A percentile compares a stretch with the other conserved stretches of the same genome.
Conservation (phyloP, 1,140 invertebrate genomes). For the Heliconius hermathena region DNA sequence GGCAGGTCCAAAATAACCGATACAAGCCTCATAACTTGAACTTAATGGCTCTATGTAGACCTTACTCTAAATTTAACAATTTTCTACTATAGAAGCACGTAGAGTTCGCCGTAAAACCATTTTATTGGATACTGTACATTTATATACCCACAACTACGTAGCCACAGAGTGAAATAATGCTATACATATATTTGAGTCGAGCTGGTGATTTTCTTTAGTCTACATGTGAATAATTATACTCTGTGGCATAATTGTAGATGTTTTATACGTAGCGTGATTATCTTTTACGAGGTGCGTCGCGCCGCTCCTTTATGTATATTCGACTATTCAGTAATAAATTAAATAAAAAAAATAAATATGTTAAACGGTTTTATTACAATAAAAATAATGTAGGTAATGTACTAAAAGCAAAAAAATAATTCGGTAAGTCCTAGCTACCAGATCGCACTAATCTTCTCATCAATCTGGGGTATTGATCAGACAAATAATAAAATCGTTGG, state of each 20-base stretch:
- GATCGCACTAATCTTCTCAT: too few relatives aligned
- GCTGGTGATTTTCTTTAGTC: neutral
- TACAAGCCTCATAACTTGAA: conserved; percentile 1
- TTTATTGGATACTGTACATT: conserved; percentile 22
- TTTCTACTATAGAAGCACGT: conserved; percentile 16
- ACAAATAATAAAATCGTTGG: too few relatives aligned
- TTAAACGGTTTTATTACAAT: too few relatives aligned
- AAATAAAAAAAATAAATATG: too few relatives aligned
- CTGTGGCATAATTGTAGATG: conserved; percentile 14
- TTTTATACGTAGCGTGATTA: conserved; percentile 22
- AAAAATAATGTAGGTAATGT: too few relatives aligned
- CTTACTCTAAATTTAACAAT: conserved; percentile 6
- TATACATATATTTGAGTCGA: neutral
- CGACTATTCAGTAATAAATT: conserved; percentile 14
- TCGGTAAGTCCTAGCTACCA: too few relatives aligned
- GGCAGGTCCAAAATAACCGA: neutral
- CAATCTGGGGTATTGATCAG: too few relatives aligned
- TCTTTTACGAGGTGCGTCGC: conserved; percentile 24
- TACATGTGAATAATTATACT: conserved; percentile 8
- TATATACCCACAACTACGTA: conserved; percentile 19
- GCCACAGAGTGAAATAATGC: neutral
- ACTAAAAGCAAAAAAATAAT: too few relatives aligned
- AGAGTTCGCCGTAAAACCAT: conserved; percentile 19
- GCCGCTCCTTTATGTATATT: neutral
- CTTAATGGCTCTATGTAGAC: neutral